phyloP scores from a whole-genome alignment of 2,797 vertebrate genomes.

The Otolemur crassicaudatus region DNA sequence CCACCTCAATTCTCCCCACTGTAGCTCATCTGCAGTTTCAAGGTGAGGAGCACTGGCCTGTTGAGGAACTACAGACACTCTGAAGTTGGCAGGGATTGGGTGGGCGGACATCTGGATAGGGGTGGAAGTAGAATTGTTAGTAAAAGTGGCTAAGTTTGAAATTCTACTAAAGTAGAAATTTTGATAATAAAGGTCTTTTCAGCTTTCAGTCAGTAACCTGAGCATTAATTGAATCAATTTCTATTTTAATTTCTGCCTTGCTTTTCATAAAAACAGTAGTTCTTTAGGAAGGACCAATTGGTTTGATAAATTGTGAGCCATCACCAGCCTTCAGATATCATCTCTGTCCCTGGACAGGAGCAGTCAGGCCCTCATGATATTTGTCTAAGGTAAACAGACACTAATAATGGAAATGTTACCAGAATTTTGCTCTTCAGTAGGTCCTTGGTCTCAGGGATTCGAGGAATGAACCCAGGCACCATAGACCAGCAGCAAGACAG shows the following conservation, averaged over 20 bases:
- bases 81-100: no score
- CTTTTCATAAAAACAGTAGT: not conserved
- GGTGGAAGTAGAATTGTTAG: not conserved
- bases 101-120: not conserved
- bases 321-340: not conserved
- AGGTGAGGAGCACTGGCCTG: not conserved
- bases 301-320: not conserved
- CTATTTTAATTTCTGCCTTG: not conserved
- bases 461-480: no score
- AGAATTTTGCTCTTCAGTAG: no score
- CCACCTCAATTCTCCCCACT: not conserved
- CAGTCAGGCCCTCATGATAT: accelerated
- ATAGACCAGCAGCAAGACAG: no score
- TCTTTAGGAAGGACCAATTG: not conserved
- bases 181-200: not conserved
- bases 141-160: not conserved
- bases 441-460: no score
- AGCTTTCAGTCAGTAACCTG: not conserved
- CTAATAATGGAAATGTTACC: not conserved
- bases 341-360: not conserved
- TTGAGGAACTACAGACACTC: no score
- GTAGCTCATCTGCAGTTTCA: not conserved
- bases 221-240: not conserved
- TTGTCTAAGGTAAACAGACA: not conserved
- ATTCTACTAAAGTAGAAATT: not conserved